Conservation (phyloP, 2,797 vertebrate genomes). For the Eleutherodactylus coqui region DNA sequence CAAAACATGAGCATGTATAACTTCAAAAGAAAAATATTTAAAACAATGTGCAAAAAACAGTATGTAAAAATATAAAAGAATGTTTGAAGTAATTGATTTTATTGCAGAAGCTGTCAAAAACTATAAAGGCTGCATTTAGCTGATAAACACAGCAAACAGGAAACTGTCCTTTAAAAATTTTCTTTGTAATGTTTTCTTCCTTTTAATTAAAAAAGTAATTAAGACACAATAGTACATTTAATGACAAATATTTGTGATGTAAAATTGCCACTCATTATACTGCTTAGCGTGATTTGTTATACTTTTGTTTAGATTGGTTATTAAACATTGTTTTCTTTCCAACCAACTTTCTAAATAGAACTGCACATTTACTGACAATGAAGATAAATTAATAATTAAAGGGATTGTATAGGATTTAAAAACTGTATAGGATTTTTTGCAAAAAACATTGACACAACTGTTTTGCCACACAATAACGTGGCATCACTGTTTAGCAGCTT, state of each 20-base stretch:
- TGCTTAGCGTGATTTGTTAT: background rate
- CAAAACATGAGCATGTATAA: background rate
- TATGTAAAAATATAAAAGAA: slow-evolving; percentile 64
- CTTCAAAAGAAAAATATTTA: slow-evolving; percentile 6
- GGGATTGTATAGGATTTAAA: background rate
- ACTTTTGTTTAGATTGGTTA: slow-evolving; percentile 22
- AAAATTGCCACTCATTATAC: slow-evolving; percentile 57
- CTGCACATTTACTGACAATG: background rate
- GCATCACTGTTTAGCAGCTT: no score
- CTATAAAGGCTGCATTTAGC: slow-evolving; percentile 73
- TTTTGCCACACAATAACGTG: no score
- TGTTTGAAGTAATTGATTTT: slow-evolving; percentile 76
- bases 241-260: slow-evolving; percentile 56
- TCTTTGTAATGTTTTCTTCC: slow-evolving; percentile 69
- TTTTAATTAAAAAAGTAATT: slow-evolving; percentile 77
- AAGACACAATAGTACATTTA: slow-evolving; percentile 65
- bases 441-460: no score
- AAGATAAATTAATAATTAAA: background rate
- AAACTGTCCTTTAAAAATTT: slow-evolving; percentile 74
- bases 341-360: background rate
- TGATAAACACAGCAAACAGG: slow-evolving; percentile 77
- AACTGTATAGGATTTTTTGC: no score
- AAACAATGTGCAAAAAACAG: slow-evolving; percentile 65
- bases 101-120: slow-evolving; percentile 72
- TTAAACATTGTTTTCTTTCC: background rate